phyloP scores from a whole-genome alignment of 2,888 invertebrate species.

The Lycaena phlaeas region DNA sequence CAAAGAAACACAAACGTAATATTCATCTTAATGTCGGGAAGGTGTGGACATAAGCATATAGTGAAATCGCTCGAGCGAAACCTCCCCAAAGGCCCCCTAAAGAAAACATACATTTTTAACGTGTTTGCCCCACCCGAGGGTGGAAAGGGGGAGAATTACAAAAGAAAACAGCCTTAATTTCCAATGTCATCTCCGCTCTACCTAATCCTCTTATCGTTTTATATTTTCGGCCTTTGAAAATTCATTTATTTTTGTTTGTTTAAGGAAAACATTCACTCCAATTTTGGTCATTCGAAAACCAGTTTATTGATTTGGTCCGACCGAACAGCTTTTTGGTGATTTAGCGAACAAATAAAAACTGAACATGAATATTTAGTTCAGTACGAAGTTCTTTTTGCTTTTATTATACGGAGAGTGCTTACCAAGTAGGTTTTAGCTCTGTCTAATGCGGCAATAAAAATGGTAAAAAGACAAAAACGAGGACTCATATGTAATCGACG shows the following conservation, averaged over 20 bases:
- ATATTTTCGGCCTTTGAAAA: conserved; percentile 70
- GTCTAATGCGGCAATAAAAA: too few relatives aligned
- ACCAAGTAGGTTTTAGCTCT: too few relatives aligned
- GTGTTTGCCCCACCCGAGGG: conserved; percentile 42
- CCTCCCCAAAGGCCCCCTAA: conserved; percentile 34
- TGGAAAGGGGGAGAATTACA: conserved; percentile 67
- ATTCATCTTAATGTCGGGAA: conserved; percentile 10
- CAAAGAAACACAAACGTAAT: neutral
- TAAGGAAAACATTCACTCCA: conserved; percentile 50
- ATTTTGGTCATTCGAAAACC: conserved; percentile 31
- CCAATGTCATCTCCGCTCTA: conserved; percentile 72
- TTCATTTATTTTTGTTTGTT: conserved; percentile 71
- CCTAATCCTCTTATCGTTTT: conserved; percentile 72
- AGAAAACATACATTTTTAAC: conserved; percentile 69
- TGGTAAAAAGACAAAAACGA: too few relatives aligned
- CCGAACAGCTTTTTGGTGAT: conserved; percentile 14
- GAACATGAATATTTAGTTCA: conserved; percentile 10
- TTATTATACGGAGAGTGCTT: too few relatives aligned
- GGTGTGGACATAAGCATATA: conserved; percentile 19
- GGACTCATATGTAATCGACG: too few relatives aligned
- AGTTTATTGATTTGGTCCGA: conserved; percentile 41
- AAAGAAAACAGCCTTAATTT: conserved; percentile 73
- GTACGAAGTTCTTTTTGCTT: conserved; percentile 2
- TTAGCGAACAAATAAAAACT: conserved; percentile 13
- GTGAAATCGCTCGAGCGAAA: conserved; percentile 41